These are phyloP conservation scores for Vicugna pacos DNA, from an alignment of 2,113 vertebrate species.

Conservation along the genomic window DNA sequence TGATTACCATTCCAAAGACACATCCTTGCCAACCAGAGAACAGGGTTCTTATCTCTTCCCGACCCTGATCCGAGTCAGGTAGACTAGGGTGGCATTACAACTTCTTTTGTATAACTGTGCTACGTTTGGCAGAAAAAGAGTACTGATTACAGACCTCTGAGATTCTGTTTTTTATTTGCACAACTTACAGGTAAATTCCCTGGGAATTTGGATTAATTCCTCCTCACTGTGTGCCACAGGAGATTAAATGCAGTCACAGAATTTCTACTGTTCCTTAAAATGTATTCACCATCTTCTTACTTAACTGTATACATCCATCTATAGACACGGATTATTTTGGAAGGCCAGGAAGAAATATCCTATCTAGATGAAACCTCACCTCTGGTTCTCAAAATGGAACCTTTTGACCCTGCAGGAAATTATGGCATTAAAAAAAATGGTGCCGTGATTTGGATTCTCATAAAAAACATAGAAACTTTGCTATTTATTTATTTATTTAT, in stretches of 20 bases:
- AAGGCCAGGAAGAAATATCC: background rate
- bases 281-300: background rate
- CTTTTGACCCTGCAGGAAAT: background rate
- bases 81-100: rapidly evolving
- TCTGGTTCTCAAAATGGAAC: background rate
- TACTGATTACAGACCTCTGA: background rate
- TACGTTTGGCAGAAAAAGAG: background rate
- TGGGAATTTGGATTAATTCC: background rate
- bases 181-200: background rate
- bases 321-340: background rate
- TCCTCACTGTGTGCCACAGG: background rate
- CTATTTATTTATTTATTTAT: background rate
- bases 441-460: background rate
- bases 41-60: background rate
- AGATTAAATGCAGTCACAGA: background rate
- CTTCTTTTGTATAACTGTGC: background rate
- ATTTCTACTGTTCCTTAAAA: background rate
- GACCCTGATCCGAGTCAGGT: background rate
- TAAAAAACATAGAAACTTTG: background rate
- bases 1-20: background rate
- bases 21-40: background rate
- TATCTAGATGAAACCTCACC: background rate
- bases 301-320: rapidly evolving
- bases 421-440: background rate
- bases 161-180: background rate